Conservation (phyloP, 2,797 vertebrate genomes). For the Artibeus jamaicensis region DNA sequence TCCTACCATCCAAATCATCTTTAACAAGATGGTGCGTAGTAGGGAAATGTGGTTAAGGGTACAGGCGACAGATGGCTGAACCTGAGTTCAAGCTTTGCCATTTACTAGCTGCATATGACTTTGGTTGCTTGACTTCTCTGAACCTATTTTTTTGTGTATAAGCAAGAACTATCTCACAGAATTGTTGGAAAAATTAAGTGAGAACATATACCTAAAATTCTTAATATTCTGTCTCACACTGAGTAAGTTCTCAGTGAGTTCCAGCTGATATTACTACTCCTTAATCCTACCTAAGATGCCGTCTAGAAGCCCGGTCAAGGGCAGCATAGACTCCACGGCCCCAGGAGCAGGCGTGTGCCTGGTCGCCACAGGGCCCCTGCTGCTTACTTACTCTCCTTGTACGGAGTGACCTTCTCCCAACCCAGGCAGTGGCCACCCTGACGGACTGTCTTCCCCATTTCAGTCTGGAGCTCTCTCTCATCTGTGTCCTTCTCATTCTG, state of each 20-base stretch:
- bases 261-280: neutral
- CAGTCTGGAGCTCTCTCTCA: neutral
- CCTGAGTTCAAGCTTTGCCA: neutral
- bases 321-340: neutral
- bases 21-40: fast-evolving
- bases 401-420: neutral
- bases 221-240: neutral
- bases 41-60: neutral
- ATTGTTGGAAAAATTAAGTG: neutral
- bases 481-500: neutral
- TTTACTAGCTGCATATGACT: neutral
- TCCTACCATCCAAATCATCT: neutral
- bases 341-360: neutral
- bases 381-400: neutral
- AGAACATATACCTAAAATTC: neutral
- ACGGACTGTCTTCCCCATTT: fast-evolving
- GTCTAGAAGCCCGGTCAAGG: neutral
- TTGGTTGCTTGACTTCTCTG: neutral
- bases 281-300: neutral
- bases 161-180: neutral
- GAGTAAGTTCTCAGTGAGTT: neutral
- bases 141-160: neutral
- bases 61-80: neutral
- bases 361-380: too few species aligned
- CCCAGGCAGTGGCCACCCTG: fast-evolving